Evolutionary conservation across 92 coral and sea anemone genomes (phyloP), one percentile per base, ranked within the genome.

Genomic region (Zoanthus gigantus): DNA sequence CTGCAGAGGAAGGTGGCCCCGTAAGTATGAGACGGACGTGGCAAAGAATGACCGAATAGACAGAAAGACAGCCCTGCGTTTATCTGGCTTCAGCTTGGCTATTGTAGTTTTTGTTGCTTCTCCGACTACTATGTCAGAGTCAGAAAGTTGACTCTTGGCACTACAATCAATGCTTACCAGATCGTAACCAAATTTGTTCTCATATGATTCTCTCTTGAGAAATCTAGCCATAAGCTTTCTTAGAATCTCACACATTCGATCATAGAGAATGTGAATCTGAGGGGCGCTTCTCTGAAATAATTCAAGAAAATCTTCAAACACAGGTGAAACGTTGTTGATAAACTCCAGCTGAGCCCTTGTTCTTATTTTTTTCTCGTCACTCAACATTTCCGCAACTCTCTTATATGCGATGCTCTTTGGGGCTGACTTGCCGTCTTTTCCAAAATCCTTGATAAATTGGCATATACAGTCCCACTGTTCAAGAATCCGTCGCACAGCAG

Each of bases 401-500:
- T 23, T 23, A 23, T 23, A 23, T 23, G 23, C 23, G 23, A 23
- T 23, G 23, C 23, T 23, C 23, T 23, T 23, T 23, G 23, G 23
- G 23, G 23, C 23, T 23, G 23, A 23, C 23, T 23, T 23, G 23
- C 23, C 53, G 14, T 76, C 78, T 34, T 77, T 86, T 18, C 84
- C 89, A 46, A 86, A 61, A 17, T 86, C 84, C 69, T 66, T 86
- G 68, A 86, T 68, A 61, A 79, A 90, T 5, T 47, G 16, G 77
- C 77, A 73, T 15, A 90, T 85, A 66, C 92, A 86, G 13, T 90
- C 92, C 90, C 90, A 90, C 85, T 86, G 93, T 60, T 86, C 88
- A 14, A 86, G 42, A 90, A 90, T 74, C n/a, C 90, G 66, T 57
- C 72, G 23, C 23, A 23, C 23, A 23, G 23, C 23, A 23, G 23